These are phyloP conservation scores for Kryptolebias ocellatus DNA, from an alignment of 2,797 vertebrate species.

Conservation along the genomic window DNA sequence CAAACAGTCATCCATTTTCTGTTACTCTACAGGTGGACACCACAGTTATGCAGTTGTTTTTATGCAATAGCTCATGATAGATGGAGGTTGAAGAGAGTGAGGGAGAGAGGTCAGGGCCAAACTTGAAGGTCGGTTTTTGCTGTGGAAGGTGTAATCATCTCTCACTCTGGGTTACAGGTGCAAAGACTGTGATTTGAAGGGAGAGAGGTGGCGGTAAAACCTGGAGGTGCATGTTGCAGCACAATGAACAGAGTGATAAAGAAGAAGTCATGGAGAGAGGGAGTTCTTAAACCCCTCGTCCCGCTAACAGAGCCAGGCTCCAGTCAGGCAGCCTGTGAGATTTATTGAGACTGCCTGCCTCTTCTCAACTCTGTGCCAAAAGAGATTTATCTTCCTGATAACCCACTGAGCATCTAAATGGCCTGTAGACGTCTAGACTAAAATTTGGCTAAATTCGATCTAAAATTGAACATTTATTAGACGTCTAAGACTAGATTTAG, in stretches of 20 bases:
- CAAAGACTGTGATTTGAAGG: slow-evolving; percentile 68
- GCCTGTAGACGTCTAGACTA: slow-evolving; percentile 52
- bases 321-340: slow-evolving; percentile 47
- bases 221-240: slow-evolving; percentile 42
- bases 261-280: slow-evolving; percentile 31
- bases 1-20: neutral
- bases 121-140: slow-evolving; percentile 70
- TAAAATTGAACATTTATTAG: too few species aligned
- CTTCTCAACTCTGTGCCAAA: slow-evolving; percentile 31
- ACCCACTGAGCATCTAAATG: slow-evolving; percentile 50
- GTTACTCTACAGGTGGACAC: neutral
- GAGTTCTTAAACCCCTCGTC: slow-evolving; percentile 35
- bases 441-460: too few species aligned
- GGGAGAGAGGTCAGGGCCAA: slow-evolving; percentile 51
- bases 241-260: slow-evolving; percentile 41
- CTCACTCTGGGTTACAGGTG: slow-evolving; percentile 72
- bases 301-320: slow-evolving; percentile 30
- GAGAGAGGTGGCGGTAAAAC: slow-evolving; percentile 40
- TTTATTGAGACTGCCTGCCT: slow-evolving; percentile 44
- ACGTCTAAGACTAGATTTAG: too few species aligned
- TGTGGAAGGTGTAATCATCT: slow-evolving; percentile 75
- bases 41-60: slow-evolving; percentile 13
- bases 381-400: slow-evolving; percentile 57
- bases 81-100: slow-evolving; percentile 40
- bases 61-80: slow-evolving; percentile 19